Evolutionary conservation across 1,140 invertebrate species (phyloP), one percentile per base, ranked within the genome.

Genomic region (Penaeus vannamei): DNA sequence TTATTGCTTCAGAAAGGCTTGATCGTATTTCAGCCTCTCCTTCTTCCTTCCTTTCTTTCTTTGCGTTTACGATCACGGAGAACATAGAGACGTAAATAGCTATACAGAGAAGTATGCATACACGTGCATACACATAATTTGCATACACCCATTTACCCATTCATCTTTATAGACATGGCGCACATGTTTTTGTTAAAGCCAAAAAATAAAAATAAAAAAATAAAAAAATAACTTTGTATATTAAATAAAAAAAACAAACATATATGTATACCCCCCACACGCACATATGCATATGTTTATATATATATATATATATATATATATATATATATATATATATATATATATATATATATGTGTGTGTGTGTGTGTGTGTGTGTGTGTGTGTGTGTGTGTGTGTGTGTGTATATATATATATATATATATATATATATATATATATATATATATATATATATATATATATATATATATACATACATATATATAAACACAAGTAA

Each of bases 371-470:
- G 8, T 72, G 20, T 72, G 20, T 26, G 20, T 72, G 8, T n/a
- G 8, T 72, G 20, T 76, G 10, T 76, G 14, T 76, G 22, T 76
- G 14, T 32, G 32, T 76, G 22, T 76, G 32, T 76, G 22, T 76
- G 22, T 76, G 22, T 76, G 32, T 76, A 36, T 76, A 76, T 76
- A 76, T 76, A 76, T 76, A 76, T 76, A 36, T 76, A 32, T 29
- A 32, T 76, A 32, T 76, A 29, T 76, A 29, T 76, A 22, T 32
- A 76, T 53, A 14, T 53, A 53, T 53, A 53, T 5, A 53, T 53
- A 12, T 53, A 53, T 10, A 14, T 5, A 14, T 53, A 36, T 76
- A 12, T 32, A 29, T 76, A 29, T 76, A 29, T 76, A 26, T 72
- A 32, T 26, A 19, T 72, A n/a, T 72, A 19, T 72, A 36, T 36